Evolutionary conservation across 2,888 invertebrate genomes (phyloP), one percentile per base, ranked within the genome.

Genomic region (Drosophila mettleri): DNA sequence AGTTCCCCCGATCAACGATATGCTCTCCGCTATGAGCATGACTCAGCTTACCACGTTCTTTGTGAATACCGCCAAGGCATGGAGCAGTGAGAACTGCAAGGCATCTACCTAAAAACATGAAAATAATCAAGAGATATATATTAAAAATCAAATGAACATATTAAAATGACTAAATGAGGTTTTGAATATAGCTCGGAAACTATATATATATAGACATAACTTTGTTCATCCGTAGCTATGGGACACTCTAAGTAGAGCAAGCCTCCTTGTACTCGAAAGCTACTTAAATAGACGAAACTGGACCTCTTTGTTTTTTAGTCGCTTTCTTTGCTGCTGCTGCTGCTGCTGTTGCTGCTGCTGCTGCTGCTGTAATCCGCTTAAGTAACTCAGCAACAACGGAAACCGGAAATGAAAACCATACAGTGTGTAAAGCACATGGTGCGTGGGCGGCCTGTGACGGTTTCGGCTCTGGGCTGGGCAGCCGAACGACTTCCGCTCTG

Each of bases 371-470:
- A 89, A 86, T 89, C 85, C 89, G 88, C 85, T 86, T 89, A 86
- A 86, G 89, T 78, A 78, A 89, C 88, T 89, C 80, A 69, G 74
- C 78, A 69, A 74, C 69, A 82, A 74, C 85, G 85, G 89, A 88
- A 85, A 87, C 85, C 85, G 85, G 85, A 85, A 85, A 85, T 85
- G 89, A 89, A 85, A 85, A 77, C 88, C 89, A 85, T 85, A 87
- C 83, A 88, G 72, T 81, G 72, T 82, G 68, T 69, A 78, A 73
- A 70, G 77, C 72, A 66, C 62, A 67, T 54, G 69, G 45, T 46
- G 59, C 33, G 48, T 33, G 27, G 53, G 55, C 45, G 22, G 2
- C 10, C 29, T 29, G 18, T 16, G 54, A 16, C 22, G 20, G 45
- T 27, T 22, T 49, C 49, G 48, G 67, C 75, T 54, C 65, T 29